Conservation (phyloP, 2,888 invertebrate species). For the Oscheius sp. region DNA sequence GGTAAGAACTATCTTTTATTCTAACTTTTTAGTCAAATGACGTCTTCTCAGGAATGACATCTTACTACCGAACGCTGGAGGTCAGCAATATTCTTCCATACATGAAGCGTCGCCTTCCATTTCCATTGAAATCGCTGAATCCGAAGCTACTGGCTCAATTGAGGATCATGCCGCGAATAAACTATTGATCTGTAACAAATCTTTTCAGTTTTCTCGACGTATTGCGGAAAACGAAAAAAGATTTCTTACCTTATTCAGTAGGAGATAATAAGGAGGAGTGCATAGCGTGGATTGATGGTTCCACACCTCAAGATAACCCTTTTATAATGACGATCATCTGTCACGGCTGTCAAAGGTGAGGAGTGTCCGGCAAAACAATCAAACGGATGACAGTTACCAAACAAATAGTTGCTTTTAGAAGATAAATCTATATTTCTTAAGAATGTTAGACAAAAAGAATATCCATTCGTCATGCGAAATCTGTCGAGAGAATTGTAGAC, state of each 20-base stretch:
- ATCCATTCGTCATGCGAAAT: too few relatives aligned
- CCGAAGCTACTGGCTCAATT: constrained; percentile 14
- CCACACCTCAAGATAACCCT: too few relatives aligned
- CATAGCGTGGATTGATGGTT: too few relatives aligned
- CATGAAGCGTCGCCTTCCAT: constrained; percentile 21
- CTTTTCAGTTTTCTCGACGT: constrained; percentile 34
- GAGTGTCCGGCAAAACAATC: constrained; percentile 21
- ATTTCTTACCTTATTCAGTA: constrained; percentile 33
- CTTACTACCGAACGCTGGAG: constrained; percentile 15
- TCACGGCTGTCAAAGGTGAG: constrained; percentile 22
- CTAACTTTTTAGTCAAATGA: constrained; percentile 14
- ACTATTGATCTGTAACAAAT: constrained; percentile 33
- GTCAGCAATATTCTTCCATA: constrained; percentile 12
- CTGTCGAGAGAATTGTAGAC: too few relatives aligned
- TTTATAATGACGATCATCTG: constrained; percentile 22
- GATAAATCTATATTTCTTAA: too few relatives aligned
- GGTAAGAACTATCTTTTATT: constrained; percentile 2
- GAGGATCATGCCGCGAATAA: constrained; percentile 12
- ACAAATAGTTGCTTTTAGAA: too few relatives aligned
- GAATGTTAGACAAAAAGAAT: too few relatives aligned
- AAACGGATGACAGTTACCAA: constrained; percentile 15
- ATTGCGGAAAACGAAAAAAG: constrained; percentile 33
- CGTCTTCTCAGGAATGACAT: not conserved
- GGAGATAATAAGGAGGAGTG: too few relatives aligned
- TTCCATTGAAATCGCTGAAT: constrained; percentile 16